phyloP scores from a whole-genome alignment of 2,888 invertebrate genomes.

The Lordiphosa andalusiaca region DNA sequence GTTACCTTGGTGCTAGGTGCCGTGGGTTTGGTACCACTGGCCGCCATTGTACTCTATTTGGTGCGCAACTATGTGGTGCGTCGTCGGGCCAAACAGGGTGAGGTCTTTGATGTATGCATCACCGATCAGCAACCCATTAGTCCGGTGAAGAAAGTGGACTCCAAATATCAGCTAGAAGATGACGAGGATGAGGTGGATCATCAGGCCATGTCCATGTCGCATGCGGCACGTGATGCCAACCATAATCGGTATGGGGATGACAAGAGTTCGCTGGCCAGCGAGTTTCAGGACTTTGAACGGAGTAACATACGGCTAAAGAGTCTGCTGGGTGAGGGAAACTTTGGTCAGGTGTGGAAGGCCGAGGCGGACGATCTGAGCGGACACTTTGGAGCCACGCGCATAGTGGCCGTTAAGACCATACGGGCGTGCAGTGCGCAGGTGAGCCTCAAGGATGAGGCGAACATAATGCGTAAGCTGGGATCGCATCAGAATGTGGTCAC shows the following conservation, averaged over 20 bases:
- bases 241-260: conserved; percentile 62
- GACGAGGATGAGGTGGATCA: conserved; percentile 70
- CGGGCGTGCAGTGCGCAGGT: conserved; percentile 89
- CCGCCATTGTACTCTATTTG: conserved; percentile 83
- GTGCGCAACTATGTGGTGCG: conserved; percentile 82
- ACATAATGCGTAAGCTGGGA: conserved; percentile 91
- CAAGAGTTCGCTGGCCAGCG: conserved; percentile 76
- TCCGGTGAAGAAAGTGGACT: conserved; percentile 79
- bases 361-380: conserved; percentile 90
- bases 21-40: conserved; percentile 83
- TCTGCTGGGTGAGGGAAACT: conserved; percentile 90
- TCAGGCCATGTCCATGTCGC: conserved; percentile 32
- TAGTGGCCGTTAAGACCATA: conserved; percentile 92
- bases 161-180: conserved; percentile 56
- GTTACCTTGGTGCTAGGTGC: conserved; percentile 84
- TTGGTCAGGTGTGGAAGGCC: conserved; percentile 93
- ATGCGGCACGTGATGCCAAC: conserved; percentile 51
- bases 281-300: conserved; percentile 86
- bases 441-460: conserved; percentile 88
- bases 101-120: conserved; percentile 84
- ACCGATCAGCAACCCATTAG: conserved; percentile 82
- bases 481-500: conserved; percentile 92
- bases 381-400: conserved; percentile 87
- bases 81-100: conserved; percentile 79
- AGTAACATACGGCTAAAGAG: conserved; percentile 89